phyloP scores from a whole-genome alignment of 2,113 vertebrate species.

The Manacus vitellinus region DNA sequence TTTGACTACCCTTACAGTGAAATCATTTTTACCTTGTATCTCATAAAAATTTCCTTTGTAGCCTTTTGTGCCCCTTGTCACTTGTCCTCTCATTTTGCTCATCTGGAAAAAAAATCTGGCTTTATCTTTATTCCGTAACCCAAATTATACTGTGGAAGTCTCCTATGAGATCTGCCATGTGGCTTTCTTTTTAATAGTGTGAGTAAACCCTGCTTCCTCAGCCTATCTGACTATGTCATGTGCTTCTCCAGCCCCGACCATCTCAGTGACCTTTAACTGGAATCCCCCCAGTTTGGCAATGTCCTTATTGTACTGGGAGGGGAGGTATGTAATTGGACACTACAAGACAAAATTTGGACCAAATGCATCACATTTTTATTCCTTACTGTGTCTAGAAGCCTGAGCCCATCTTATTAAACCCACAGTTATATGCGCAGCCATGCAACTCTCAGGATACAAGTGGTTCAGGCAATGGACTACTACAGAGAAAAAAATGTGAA shows the following conservation, averaged over 20 bases:
- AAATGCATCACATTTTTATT: neutral
- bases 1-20: neutral
- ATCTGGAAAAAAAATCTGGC: neutral
- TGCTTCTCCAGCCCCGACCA: rapidly evolving
- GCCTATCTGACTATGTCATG: too few relatives aligned
- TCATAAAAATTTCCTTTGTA: neutral
- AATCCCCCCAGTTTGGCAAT: neutral
- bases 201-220: neutral
- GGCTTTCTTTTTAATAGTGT: neutral
- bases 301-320: neutral
- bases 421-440: neutral
- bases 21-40: neutral
- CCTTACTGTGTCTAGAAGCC: neutral
- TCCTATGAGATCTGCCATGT: rapidly evolving
- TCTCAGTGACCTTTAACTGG: neutral
- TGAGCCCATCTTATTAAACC: neutral
- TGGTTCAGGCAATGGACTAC: neutral
- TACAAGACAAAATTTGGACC: neutral
- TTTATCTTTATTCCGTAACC: neutral
- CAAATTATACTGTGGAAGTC: neutral
- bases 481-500: neutral
- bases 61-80: neutral
- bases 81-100: neutral
- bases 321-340: neutral
- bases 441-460: neutral